Evolutionary conservation across 1,140 invertebrate genomes (phyloP).

Genomic region (Drosophila kohkoa): DNA sequence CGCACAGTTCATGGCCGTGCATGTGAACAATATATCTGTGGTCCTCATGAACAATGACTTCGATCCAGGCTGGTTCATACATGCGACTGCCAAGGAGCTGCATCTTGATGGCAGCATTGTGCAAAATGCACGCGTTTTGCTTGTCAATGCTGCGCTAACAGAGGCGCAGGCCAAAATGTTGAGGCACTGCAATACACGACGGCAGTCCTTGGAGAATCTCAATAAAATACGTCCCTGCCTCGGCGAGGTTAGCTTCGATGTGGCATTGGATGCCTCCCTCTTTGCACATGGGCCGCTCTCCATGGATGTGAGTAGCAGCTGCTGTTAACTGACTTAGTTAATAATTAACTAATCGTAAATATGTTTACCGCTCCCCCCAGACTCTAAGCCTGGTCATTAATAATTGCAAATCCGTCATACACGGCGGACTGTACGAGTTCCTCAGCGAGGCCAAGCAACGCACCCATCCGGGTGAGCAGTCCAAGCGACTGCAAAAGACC

Average conservation of each 20-base stretch:
- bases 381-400: conserved; percentile 90
- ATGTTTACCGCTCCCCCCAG: conserved; percentile 85
- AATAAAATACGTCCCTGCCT: conserved; percentile 86
- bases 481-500: conserved; percentile 21
- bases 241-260: conserved; percentile 89
- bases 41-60: conserved; percentile 87
- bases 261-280: conserved; percentile 90
- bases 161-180: conserved; percentile 86
- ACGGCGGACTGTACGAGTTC: conserved; percentile 89
- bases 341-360: neutral
- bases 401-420: conserved; percentile 88
- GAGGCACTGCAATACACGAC: conserved; percentile 80
- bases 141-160: conserved; percentile 89
- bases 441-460: conserved; percentile 85
- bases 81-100: conserved; percentile 91
- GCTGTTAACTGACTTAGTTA: neutral
- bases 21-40: conserved; percentile 92
- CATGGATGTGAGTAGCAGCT: conserved; percentile 88
- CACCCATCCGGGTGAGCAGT: conserved; percentile 62
- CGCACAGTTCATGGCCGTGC: conserved; percentile 95
- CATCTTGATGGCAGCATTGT: conserved; percentile 91
- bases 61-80: conserved; percentile 91
- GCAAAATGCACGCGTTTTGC: conserved; percentile 89
- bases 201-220: conserved; percentile 77
- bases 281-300: conserved; percentile 91